Conservation (phyloP, 2,888 invertebrate genomes). For the Platerodrilus igneus region DNA sequence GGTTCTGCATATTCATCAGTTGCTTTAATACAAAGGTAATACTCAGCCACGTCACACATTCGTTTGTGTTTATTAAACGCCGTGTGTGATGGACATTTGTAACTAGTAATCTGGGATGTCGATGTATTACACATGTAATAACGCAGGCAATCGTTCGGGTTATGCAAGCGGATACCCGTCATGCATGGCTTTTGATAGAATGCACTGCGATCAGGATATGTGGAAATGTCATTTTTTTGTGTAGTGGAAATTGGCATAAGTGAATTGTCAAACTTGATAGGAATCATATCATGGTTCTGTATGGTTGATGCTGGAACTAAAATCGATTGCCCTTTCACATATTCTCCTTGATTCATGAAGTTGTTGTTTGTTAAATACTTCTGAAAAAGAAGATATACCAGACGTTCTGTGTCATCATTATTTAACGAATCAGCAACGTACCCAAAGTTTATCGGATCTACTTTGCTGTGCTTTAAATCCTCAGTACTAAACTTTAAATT, state of each 20-base stretch:
- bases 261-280: slow-evolving; percentile 6
- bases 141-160: slow-evolving; percentile 22
- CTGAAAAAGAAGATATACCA: slow-evolving; percentile 21
- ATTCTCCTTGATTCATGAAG: slow-evolving; percentile 18
- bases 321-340: slow-evolving; percentile 10
- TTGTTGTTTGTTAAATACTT: slow-evolving; percentile 21
- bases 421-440: slow-evolving; percentile 7
- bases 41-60: slow-evolving; percentile 22
- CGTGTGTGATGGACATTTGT: slow-evolving; percentile 23
- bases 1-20: slow-evolving; percentile 8
- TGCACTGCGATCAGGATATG: slow-evolving; percentile 2
- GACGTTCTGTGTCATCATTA: slow-evolving; percentile 14
- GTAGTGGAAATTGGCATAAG: slow-evolving; percentile 7
- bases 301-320: slow-evolving; percentile 7
- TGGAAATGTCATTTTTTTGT: slow-evolving; percentile 7
- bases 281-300: slow-evolving; percentile 6
- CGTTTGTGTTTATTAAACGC: slow-evolving; percentile 22
- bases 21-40: slow-evolving; percentile 15
- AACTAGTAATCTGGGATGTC: slow-evolving; percentile 13
- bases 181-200: slow-evolving; percentile 11
- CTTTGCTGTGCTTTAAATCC: slow-evolving; percentile 16
- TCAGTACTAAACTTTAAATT: slow-evolving; percentile 17
- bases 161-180: slow-evolving; percentile 19
- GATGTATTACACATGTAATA: slow-evolving; percentile 22
- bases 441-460: slow-evolving; percentile 5